Evolutionary conservation across 2,797 vertebrate species (phyloP), one percentile per base, ranked within the genome.

Genomic region (Florisuga fusca): DNA sequence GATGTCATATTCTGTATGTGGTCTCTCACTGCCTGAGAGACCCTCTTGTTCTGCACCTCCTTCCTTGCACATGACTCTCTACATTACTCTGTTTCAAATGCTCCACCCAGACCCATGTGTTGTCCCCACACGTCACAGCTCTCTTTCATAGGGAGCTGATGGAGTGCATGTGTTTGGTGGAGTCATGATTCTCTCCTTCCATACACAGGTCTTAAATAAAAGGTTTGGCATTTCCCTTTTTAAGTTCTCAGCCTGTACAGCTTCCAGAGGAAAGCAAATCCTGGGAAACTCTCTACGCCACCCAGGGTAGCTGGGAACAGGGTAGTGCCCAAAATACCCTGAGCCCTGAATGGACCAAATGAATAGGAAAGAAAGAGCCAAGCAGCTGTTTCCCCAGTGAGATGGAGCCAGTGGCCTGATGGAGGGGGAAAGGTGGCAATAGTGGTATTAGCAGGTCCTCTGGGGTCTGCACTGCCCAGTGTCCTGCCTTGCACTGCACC

Each of bases 281-380:
- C 78, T n/a, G 48, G 80, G 68, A 53, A 94, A 79, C 27, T 3
- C 29, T 41, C 45, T 68, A 48, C 75, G 64, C 45, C 69, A 83
- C 84, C 31, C 36, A 51, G 58, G 31, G 74, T 74, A 61, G 61
- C 48, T 55, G 9, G n/a, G 51, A 94, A 92, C n/a, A 85, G 57
- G 86, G 76, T 93, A 86, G 34, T 80, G 54, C 68, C 61, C 9
- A 48, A 81, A 88, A 90, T 81, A 94, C 27, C 64, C 83, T 16
- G 13, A 50, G 27, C 19, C 15, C 6, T 7, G 68, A 89, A 91
- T 19, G 31, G 93, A 77, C 8, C 19, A 63, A 17, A 80, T 41
- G 36, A 95, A 88, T 53, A 89, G 38, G 45, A 68, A 87, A 76
- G 59, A 63, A 91, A 84, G 90, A 92, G 69, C 29, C 31, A 86